Evolutionary conservation across 2,888 invertebrate genomes (phyloP).

Genomic region (Odontocerum albicorne): DNA sequence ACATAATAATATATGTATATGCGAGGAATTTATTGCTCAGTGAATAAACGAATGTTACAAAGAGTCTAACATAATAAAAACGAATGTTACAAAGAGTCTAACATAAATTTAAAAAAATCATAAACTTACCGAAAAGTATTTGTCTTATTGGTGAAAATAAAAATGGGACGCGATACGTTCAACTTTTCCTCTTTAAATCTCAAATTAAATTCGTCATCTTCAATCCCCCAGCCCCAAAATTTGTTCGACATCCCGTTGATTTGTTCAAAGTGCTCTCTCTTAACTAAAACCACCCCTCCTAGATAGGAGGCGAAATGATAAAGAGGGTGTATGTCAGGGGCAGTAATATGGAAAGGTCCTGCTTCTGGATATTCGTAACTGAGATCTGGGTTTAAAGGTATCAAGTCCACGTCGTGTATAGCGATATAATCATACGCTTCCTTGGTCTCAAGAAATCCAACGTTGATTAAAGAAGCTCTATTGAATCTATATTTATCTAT

Average conservation of each 20-base stretch:
- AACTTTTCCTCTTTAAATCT: constrained; percentile 84
- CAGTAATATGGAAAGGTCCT: constrained; percentile 86
- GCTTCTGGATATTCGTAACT: constrained; percentile 62
- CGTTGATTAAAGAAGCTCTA: constrained; percentile 94
- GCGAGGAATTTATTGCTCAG: too few relatives aligned
- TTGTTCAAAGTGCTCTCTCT: constrained; percentile 73
- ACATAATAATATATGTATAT: too few relatives aligned
- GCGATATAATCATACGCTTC: constrained; percentile 89
- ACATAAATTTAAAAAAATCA: too few relatives aligned
- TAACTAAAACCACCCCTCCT: constrained; percentile 92
- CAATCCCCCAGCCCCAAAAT: constrained; percentile 99
- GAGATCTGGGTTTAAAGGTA: constrained; percentile 86
- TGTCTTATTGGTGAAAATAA: constrained; percentile 80
- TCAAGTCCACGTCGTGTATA: constrained; percentile 97
- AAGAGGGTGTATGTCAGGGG: constrained; percentile 90
- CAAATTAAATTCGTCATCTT: constrained; percentile 98
- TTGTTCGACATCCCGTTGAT: constrained; percentile 97
- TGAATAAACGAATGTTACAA: too few relatives aligned
- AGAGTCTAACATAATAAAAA: too few relatives aligned
- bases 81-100: too few relatives aligned
- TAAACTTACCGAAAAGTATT: constrained; percentile 82
- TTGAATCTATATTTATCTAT: constrained; percentile 89
- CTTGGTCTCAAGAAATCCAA: constrained; percentile 79
- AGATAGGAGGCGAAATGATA: constrained; percentile 96
- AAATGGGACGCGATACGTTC: constrained; percentile 70